A percentile compares a stretch with the other conserved stretches of the same genome.
Evolutionary conservation across 2,888 invertebrate genomes (phyloP).

Genomic region (Melinopterus prodromus): DNA sequence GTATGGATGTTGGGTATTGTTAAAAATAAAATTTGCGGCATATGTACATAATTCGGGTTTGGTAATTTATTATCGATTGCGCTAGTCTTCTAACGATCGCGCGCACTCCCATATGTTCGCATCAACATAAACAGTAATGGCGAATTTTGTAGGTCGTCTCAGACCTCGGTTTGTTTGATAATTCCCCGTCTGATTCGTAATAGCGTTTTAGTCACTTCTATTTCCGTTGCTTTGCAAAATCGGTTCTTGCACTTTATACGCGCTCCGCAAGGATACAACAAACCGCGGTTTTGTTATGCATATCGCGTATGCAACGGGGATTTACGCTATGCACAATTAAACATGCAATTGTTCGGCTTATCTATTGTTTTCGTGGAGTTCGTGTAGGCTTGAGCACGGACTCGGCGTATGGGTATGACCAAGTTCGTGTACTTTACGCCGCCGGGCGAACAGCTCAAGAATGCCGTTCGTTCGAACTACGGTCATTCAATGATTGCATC

Average conservation of each 20-base stretch:
- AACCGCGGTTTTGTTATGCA: too few relatives aligned
- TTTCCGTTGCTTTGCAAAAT: too few relatives aligned
- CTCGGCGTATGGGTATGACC: neutral
- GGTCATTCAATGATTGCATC: constrained; percentile 62
- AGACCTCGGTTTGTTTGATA: too few relatives aligned
- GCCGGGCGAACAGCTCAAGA: constrained; percentile 7
- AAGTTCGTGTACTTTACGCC: constrained; percentile 8
- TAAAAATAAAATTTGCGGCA: neutral
- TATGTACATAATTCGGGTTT: neutral
- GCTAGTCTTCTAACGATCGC: neutral
- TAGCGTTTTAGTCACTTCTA: neutral
- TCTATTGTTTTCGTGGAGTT: neutral
- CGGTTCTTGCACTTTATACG: too few relatives aligned
- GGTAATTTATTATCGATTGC: neutral
- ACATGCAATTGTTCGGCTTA: too few relatives aligned
- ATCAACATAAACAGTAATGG: neutral
- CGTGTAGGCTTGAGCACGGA: neutral
- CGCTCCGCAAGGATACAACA: too few relatives aligned
- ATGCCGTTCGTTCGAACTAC: constrained; percentile 54
- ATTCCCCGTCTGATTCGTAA: constrained; percentile 7
- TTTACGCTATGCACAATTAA: too few relatives aligned
- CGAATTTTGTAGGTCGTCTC: neutral
- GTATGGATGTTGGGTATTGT: too few relatives aligned
- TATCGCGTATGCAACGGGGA: too few relatives aligned
- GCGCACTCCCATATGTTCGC: neutral